Evolutionary conservation across 2,888 invertebrate genomes (phyloP).

Genomic region (Xylocampa areola): DNA sequence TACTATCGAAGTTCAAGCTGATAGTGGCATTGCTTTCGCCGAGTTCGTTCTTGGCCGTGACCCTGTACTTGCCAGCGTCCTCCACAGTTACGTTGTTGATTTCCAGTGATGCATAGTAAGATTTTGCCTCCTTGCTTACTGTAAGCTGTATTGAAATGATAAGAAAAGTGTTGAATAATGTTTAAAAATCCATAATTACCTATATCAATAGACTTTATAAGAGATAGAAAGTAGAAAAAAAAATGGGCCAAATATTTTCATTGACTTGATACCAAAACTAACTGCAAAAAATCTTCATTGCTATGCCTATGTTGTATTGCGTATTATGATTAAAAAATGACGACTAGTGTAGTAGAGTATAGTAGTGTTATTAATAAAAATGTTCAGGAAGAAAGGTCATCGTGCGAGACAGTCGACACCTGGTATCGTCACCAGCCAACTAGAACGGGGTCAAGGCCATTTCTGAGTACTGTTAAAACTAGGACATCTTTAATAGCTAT

Average conservation of each 20-base stretch:
- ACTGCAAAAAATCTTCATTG: too few relatives aligned
- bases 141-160: constrained; percentile 90
- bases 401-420: constrained; percentile 68
- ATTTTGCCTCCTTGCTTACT: constrained; percentile 97
- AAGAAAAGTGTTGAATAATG: constrained; percentile 13
- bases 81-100: constrained; percentile 98
- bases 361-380: constrained; percentile 62
- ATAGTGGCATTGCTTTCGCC: constrained; percentile 99
- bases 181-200: not conserved
- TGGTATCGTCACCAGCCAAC: constrained; percentile 76
- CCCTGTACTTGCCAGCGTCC: constrained; percentile 99
- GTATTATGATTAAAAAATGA: constrained; percentile 12
- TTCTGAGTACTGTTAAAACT: constrained; percentile 77
- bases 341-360: too few relatives aligned
- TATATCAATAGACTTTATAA: too few relatives aligned
- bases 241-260: too few relatives aligned
- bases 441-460: constrained; percentile 86
- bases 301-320: too few relatives aligned
- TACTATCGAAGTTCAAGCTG: constrained; percentile 99
- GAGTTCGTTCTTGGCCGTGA: constrained; percentile 98
- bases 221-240: too few relatives aligned
- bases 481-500: constrained; percentile 58
- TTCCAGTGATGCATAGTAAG: constrained; percentile 97
- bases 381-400: constrained; percentile 74
- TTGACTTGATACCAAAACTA: too few relatives aligned